These are phyloP conservation scores for Elaeidobius kamerunicus DNA, from an alignment of 2,888 invertebrate species.

Conservation along the genomic window DNA sequence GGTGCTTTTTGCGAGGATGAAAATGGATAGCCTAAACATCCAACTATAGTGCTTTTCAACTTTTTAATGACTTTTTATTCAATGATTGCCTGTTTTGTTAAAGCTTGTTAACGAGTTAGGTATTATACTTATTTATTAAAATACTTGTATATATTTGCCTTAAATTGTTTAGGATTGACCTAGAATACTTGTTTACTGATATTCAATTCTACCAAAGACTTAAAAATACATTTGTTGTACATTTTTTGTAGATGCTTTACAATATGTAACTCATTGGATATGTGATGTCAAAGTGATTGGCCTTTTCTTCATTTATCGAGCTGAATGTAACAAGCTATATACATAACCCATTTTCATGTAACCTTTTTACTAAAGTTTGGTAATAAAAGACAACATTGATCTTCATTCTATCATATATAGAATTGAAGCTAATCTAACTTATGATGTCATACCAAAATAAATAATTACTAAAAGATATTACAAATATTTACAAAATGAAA, in stretches of 20 bases:
- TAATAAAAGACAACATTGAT: no score
- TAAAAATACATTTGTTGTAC: slow-evolving; percentile 1
- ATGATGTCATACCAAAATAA: not conserved
- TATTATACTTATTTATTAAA: slow-evolving; percentile 18
- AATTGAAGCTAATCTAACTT: slow-evolving; percentile 5
- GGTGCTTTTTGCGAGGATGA: slow-evolving; percentile 71
- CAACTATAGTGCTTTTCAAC: no score
- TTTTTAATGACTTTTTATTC: slow-evolving; percentile 6
- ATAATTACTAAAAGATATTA: no score
- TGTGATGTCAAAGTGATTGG: not conserved
- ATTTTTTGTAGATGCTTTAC: slow-evolving; percentile 12
- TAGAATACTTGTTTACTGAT: slow-evolving; percentile 6
- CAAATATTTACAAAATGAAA: no score
- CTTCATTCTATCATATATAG: slow-evolving; percentile 5
- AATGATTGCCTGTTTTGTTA: slow-evolving; percentile 9
- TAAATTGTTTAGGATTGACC: not conserved
- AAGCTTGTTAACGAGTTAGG: slow-evolving; percentile 16
- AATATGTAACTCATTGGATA: not conserved
- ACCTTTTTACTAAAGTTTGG: no score
- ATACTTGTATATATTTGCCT: slow-evolving; percentile 16
- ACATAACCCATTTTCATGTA: not conserved
- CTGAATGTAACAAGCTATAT: not conserved
- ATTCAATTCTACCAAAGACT: slow-evolving; percentile 14
- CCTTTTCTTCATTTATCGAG: not conserved
- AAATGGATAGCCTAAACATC: slow-evolving; percentile 45